A percentile compares a stretch with the other conserved stretches of the same genome.
Conservation (phyloP, 2,888 invertebrate species). For the Mimumesa dahlbomi region DNA sequence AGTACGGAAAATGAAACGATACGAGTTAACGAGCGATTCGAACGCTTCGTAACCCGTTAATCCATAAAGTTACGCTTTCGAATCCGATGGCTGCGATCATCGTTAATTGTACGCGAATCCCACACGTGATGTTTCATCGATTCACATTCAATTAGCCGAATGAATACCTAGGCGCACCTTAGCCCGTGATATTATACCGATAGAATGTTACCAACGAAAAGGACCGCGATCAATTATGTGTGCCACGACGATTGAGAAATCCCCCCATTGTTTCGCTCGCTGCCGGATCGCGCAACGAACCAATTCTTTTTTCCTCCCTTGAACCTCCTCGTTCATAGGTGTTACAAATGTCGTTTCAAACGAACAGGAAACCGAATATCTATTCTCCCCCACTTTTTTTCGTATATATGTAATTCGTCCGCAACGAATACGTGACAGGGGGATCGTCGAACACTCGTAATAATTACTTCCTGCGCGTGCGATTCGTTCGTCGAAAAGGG, state of each 20-base stretch:
- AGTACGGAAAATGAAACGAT: conserved; percentile 15
- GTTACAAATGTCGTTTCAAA: not conserved
- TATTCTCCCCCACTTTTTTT: no score
- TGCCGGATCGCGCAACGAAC: conserved; percentile 35
- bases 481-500: no score
- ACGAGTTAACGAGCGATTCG: conserved; percentile 28
- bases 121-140: conserved; percentile 48
- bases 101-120: conserved; percentile 58
- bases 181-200: conserved; percentile 36
- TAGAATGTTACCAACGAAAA: conserved; percentile 24
- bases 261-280: conserved; percentile 55
- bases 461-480: no score
- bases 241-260: conserved; percentile 57
- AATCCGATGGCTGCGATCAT: conserved; percentile 38
- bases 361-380: no score
- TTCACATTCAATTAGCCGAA: conserved; percentile 59
- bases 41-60: conserved; percentile 22
- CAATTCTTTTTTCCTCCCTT: conserved; percentile 27
- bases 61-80: conserved; percentile 18
- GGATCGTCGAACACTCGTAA: no score
- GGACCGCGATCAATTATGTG: conserved; percentile 57
- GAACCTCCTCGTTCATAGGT: not conserved
- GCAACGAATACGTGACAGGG: no score
- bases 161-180: conserved; percentile 52
- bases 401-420: no score